A percentile compares a stretch with the other conserved stretches of the same genome.
Evolutionary conservation across 2,888 invertebrate genomes (phyloP).

Genomic region (Lottia scabra): DNA sequence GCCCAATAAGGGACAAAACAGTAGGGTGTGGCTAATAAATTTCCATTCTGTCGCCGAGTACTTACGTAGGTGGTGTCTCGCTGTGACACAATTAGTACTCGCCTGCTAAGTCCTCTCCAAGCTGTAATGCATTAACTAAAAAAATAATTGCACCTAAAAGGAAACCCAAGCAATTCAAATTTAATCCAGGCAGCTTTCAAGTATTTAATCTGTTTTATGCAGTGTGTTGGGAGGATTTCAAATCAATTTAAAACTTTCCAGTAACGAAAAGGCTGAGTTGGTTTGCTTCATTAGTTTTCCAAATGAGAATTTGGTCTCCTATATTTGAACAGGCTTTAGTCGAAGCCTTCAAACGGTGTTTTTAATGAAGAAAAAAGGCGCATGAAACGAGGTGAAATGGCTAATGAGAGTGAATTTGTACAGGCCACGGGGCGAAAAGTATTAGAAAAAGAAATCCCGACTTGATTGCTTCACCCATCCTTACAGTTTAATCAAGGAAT

Average conservation of each 20-base stretch:
- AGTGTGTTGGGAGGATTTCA: background rate
- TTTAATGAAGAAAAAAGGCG: slow-evolving; percentile 1
- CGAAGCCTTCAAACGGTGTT: background rate
- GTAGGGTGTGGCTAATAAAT: too few species aligned
- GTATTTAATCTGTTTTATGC: too few species aligned
- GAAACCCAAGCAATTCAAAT: too few species aligned
- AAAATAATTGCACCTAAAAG: too few species aligned
- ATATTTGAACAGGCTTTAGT: slow-evolving; percentile 1
- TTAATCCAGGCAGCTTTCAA: too few species aligned
- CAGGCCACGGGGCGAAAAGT: background rate
- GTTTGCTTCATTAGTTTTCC: background rate
- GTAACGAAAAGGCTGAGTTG: background rate
- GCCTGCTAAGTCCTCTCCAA: too few species aligned
- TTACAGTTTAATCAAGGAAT: background rate
- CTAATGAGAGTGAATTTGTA: background rate
- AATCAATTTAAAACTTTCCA: background rate
- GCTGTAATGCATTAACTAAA: too few species aligned
- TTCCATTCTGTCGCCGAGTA: too few species aligned
- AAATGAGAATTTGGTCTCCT: background rate
- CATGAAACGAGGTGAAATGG: slow-evolving; percentile 1
- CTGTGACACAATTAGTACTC: too few species aligned
- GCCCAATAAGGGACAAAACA: too few species aligned
- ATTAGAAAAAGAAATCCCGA: background rate
- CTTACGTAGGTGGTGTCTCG: too few species aligned
- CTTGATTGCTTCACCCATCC: background rate